A percentile compares a stretch with the other conserved stretches of the same genome.
phyloP scores from a whole-genome alignment of 1,140 invertebrate species.

The Drosophila truncata region DNA sequence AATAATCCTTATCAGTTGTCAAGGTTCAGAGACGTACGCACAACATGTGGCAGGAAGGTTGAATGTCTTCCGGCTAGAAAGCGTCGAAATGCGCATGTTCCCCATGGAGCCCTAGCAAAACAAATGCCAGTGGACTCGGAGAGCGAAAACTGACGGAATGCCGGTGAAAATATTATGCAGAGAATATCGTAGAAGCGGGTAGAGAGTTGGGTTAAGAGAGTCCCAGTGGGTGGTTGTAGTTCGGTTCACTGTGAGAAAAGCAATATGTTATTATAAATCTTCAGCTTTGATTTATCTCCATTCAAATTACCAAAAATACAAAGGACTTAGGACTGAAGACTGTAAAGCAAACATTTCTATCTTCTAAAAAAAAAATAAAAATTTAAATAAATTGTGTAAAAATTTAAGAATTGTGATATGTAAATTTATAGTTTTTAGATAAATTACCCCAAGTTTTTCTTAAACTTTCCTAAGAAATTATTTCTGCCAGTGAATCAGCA shows the following conservation, averaged over 20 bases:
- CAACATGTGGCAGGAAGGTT: slow-evolving; percentile 82
- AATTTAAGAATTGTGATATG: no score
- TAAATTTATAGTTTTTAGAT: no score
- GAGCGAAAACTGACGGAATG: slow-evolving; percentile 68
- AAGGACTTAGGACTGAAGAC: no score
- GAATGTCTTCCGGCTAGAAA: slow-evolving; percentile 53
- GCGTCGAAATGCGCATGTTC: slow-evolving; percentile 39
- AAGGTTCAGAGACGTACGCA: slow-evolving; percentile 72
- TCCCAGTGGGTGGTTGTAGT: slow-evolving; percentile 43
- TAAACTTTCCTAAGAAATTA: neutral
- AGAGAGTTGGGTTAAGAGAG: slow-evolving; percentile 26
- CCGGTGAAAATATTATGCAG: slow-evolving; percentile 37
- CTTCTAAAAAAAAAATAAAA: no score
- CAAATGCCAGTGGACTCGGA: slow-evolving; percentile 36
- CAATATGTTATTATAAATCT: neutral
- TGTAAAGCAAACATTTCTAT: no score
- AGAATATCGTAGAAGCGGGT: slow-evolving; percentile 10
- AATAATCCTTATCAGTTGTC: slow-evolving; percentile 80
- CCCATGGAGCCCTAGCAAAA: slow-evolving; percentile 59
- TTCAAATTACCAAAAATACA: no score
- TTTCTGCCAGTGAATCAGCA: slow-evolving; percentile 9
- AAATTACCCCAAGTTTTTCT: no score
- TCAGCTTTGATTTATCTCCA: neutral
- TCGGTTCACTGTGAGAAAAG: neutral
- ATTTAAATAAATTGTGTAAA: no score